phyloP scores from a whole-genome alignment of 1,140 invertebrate genomes.

The Aradophagus sp. region DNA sequence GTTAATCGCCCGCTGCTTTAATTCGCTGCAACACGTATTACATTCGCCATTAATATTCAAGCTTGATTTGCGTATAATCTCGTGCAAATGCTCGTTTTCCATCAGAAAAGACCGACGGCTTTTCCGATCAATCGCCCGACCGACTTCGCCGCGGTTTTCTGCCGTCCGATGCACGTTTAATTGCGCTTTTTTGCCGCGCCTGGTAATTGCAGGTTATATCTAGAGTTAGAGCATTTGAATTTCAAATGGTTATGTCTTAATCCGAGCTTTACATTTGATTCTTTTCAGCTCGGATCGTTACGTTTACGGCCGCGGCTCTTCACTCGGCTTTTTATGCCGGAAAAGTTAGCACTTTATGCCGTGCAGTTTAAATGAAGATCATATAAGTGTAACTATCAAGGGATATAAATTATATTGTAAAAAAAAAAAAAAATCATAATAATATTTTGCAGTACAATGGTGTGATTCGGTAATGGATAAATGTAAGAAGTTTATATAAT shows the following conservation, averaged over 20 bases:
- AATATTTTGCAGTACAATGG: too few species aligned
- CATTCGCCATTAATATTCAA: conserved; percentile 57
- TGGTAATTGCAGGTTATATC: conserved; percentile 10
- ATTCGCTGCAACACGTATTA: conserved; percentile 47
- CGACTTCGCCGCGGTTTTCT: too few species aligned
- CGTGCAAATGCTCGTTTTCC: conserved; percentile 35
- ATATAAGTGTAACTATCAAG: too few species aligned
- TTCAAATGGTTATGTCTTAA: conserved; percentile 28
- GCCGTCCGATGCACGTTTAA: conserved; percentile 6
- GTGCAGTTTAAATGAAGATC: too few species aligned
- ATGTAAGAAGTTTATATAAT: too few species aligned
- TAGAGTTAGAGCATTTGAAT: conserved; percentile 12
- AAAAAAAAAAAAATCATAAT: too few species aligned
- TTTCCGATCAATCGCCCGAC: conserved; percentile 20
- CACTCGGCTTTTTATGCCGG: too few species aligned
- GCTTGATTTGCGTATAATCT: conserved; percentile 53
- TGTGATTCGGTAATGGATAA: too few species aligned
- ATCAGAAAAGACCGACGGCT: conserved; percentile 17
- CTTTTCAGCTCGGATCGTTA: too few species aligned
- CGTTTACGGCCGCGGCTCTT: too few species aligned
- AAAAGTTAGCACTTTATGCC: too few species aligned
- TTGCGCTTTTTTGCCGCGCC: conserved; percentile 13
- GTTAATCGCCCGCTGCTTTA: conserved; percentile 47
- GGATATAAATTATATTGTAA: too few species aligned
- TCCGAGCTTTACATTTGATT: conserved; percentile 11